These are phyloP conservation scores for Myrmecobius fasciatus DNA, from an alignment of 2,113 vertebrate species.

Conservation along the genomic window DNA sequence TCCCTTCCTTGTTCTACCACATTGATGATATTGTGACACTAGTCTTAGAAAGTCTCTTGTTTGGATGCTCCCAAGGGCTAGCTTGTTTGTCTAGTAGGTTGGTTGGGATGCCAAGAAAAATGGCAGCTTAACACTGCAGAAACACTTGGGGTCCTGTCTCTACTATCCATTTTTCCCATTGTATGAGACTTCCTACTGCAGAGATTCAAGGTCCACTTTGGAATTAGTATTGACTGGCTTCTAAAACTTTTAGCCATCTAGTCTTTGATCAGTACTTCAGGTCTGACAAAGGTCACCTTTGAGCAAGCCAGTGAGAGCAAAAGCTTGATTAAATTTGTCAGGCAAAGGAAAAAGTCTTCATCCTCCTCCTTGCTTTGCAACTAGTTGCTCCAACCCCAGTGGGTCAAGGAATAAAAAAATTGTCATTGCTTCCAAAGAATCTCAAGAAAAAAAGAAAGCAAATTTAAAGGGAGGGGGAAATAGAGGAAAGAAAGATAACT, in stretches of 20 bases:
- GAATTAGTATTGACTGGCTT: not conserved
- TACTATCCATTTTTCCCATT: too few species aligned
- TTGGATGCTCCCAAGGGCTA: too few species aligned
- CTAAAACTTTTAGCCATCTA: not conserved
- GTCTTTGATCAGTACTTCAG: not conserved
- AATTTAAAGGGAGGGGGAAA: not conserved
- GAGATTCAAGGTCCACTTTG: not conserved
- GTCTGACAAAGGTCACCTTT: too few species aligned
- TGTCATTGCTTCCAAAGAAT: not conserved
- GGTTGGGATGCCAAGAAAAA: too few species aligned
- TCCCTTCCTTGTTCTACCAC: too few species aligned
- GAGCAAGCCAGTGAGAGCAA: not conserved
- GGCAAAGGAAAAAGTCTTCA: not conserved
- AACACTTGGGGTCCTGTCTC: too few species aligned
- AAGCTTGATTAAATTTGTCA: not conserved
- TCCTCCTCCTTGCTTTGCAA: not conserved
- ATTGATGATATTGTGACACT: too few species aligned
- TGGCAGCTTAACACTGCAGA: too few species aligned
- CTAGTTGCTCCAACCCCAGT: not conserved
- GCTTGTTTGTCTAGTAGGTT: too few species aligned
- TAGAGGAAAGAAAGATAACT: not conserved
- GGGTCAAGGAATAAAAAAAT: too few species aligned
- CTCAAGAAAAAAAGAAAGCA: not conserved
- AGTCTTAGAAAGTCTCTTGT: too few species aligned
- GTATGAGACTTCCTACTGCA: too few species aligned